Evolutionary conservation across 2,113 vertebrate species (phyloP), one percentile per base, ranked within the genome.

Genomic region (Ictalurus furcatus): DNA sequence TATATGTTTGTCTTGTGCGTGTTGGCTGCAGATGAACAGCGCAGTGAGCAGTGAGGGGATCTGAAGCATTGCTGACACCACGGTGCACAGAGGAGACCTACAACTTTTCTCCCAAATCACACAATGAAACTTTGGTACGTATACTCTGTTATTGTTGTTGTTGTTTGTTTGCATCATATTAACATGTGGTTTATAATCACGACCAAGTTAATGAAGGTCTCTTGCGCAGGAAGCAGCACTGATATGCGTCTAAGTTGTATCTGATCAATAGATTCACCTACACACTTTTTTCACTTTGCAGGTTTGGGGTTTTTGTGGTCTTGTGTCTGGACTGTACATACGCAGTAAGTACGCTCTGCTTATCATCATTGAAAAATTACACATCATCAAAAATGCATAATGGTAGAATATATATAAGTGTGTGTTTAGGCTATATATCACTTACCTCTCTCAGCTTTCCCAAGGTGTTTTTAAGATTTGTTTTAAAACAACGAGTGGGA

Each of bases 291-390:
- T 58, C 87, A 30, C 14, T 89, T 90, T n/a, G 71, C 93, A 96
- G 96, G 73, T 0, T 94, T 80, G 94, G 88, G 73, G 87, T 92
- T 87, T 21, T 94, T 19, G 78, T 93, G 12, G 76, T 90, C 76
- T 21, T 94, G 89, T 90, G 59, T 44, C 65, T 91, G 90, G 37
- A 91, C 58, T 88, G 90, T 86, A 56, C 93, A 52, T 92, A 93
- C 90, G 96, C 90, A 93, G 96, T 96, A 93, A 96, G 96, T 96
- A 74, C 67, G 8, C n/a, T 88, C 89, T 93, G 40, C 90, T 93
- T 93, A 85, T 85, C 91, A 19, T 58, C 16, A n/a, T 17, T 54
- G 25, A 28, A n/a, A 44, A 7, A 7, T 2, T 16, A 14, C 11
- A 16, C 4, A 6, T 4, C 40, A 52, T 48, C 40, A 79, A 52